A percentile compares a stretch with the other conserved stretches of the same genome.
Conservation (phyloP, 2,888 invertebrate species). For the Xylocampa areola region DNA sequence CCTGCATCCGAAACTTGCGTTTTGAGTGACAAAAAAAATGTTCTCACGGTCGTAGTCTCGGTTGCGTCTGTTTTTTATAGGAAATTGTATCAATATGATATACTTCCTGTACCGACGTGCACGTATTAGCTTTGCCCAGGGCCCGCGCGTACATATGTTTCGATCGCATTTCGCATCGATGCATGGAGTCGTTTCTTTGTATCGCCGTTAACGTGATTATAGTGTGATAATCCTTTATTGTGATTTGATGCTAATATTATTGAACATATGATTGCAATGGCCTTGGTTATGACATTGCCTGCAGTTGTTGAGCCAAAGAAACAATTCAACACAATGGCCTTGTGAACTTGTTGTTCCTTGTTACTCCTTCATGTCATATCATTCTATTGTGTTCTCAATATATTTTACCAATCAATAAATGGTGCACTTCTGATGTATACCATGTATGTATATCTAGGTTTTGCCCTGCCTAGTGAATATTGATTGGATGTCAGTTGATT, state of each 20-base stretch:
- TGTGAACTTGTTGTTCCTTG: conserved; percentile 62
- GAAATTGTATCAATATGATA: conserved; percentile 68
- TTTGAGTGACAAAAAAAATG: conserved; percentile 69
- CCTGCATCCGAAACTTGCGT: conserved; percentile 76
- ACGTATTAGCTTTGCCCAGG: conserved; percentile 58
- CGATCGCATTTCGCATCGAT: conserved; percentile 53
- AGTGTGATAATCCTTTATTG: conserved; percentile 22
- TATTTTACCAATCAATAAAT: conserved; percentile 31
- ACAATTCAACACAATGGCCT: conserved; percentile 66
- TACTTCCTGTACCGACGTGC: conserved; percentile 76
- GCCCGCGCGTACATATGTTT: conserved; percentile 46
- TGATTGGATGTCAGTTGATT: conserved; percentile 27
- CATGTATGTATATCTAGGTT: neutral
- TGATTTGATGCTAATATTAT: conserved; percentile 36
- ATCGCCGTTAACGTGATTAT: conserved; percentile 25
- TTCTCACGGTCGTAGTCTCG: conserved; percentile 79
- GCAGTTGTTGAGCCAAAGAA: conserved; percentile 57
- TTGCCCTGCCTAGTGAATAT: conserved; percentile 33
- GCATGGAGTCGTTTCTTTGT: conserved; percentile 45
- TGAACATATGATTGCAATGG: conserved; percentile 73
- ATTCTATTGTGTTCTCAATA: conserved; percentile 36
- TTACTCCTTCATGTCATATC: conserved; percentile 49
- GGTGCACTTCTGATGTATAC: conserved; percentile 14
- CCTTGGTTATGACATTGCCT: conserved; percentile 84
- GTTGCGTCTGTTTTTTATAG: conserved; percentile 65